Percentiles rank a stretch among this genome's conserved stretches.
Evolutionary conservation across 2,113 vertebrate species (phyloP).

Genomic region (Oryzias celebensis): DNA sequence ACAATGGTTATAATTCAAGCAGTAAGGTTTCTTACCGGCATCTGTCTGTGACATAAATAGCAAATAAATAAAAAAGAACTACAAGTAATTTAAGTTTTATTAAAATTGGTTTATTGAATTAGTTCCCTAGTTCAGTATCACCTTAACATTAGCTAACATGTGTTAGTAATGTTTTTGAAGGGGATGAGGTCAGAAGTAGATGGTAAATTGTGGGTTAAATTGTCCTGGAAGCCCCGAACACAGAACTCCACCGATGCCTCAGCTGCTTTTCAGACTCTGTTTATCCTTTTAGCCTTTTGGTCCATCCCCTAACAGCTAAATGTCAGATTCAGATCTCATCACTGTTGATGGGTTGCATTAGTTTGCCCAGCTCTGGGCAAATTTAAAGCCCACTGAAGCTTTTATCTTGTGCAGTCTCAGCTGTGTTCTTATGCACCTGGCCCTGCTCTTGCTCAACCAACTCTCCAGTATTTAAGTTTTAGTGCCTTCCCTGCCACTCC

Average conservation of each 20-base stretch:
- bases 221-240: not conserved
- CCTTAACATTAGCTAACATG: no score
- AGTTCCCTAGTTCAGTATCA: no score
- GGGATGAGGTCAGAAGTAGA: no score
- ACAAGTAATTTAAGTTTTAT: no score
- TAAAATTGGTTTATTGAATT: no score
- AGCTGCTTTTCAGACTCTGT: conserved; percentile 22
- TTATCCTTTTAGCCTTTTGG: conserved; percentile 1
- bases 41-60: no score
- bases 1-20: no score
- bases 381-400: conserved; percentile 26
- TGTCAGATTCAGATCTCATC: conserved; percentile 10
- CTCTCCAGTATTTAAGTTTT: conserved; percentile 8
- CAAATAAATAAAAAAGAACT: no score
- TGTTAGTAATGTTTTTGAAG: no score
- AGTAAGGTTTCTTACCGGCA: no score
- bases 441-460: conserved; percentile 15
- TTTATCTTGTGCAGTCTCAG: conserved; percentile 12
- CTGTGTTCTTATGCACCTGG: conserved; percentile 12
- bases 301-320: conserved; percentile 20
- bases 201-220: not conserved
- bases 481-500: not conserved
- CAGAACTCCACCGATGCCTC: not conserved
- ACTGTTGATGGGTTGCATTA: conserved; percentile 23
- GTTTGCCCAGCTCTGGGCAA: conserved; percentile 9